phyloP scores from a whole-genome alignment of 2,113 vertebrate genomes.

The Gasterosteus aculeatus region DNA sequence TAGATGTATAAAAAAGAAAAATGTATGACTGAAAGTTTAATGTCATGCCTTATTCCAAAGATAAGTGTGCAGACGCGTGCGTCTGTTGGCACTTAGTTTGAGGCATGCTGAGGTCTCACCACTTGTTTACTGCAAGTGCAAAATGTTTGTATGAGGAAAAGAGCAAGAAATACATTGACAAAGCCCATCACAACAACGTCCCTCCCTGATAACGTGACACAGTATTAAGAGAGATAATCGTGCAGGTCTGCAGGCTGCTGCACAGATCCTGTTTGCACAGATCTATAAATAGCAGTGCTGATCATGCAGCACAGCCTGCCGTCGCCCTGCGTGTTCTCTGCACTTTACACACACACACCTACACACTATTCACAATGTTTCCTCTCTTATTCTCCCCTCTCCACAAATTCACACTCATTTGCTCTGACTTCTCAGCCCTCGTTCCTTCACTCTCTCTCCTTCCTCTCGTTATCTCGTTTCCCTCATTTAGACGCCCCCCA shows the following conservation, averaged over 20 bases:
- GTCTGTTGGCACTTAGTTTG: not conserved
- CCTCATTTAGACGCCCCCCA: constrained; percentile 38
- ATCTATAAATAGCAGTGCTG: constrained; percentile 72
- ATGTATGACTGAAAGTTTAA: not conserved
- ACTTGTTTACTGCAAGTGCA: not conserved
- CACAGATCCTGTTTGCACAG: constrained; percentile 44
- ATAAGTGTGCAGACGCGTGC: not conserved
- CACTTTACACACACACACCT: constrained; percentile 28
- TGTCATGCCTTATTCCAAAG: not conserved
- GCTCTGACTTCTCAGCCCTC: not conserved
- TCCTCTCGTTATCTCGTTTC: constrained; percentile 29
- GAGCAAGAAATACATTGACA: not conserved
- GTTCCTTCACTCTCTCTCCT: not conserved
- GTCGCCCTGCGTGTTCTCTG: constrained; percentile 41
- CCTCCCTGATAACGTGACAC: constrained; percentile 2
- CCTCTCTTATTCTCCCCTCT: not conserved
- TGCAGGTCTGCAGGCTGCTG: constrained; percentile 45
- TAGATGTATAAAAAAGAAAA: not conserved
- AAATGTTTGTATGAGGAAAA: not conserved
- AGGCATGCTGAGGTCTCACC: not conserved
- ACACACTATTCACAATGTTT: constrained; percentile 19
- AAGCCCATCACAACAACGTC: not conserved
- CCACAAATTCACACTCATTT: constrained; percentile 29
- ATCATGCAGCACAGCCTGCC: constrained; percentile 56
- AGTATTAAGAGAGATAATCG: constrained; percentile 38